Evolutionary conservation across 1,140 invertebrate species (phyloP).

Genomic region (Lepidotrigona ventralis): DNA sequence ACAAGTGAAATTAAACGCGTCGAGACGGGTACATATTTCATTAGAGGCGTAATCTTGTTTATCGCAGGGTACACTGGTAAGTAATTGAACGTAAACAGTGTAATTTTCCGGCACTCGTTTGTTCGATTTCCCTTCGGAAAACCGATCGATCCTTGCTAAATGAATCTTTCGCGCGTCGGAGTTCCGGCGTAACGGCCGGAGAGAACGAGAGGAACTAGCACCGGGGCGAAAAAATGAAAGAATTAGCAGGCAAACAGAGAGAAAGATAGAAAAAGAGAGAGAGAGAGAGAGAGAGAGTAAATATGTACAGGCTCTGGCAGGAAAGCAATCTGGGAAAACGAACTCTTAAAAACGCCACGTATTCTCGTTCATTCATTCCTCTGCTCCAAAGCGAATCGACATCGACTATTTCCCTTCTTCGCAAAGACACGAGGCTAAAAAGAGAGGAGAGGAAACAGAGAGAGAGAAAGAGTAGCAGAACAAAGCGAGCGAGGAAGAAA

Average conservation of each 20-base stretch:
- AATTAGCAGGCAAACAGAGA: background rate
- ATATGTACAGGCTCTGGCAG: background rate
- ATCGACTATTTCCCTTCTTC: constrained; percentile 6
- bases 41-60: constrained; percentile 39
- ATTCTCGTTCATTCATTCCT: constrained; percentile 20
- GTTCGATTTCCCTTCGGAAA: background rate
- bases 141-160: constrained; percentile 5
- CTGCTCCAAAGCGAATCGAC: constrained; percentile 15
- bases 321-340: constrained; percentile 25
- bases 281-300: background rate
- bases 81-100: constrained; percentile 45
- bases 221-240: background rate
- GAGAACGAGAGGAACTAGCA: no score
- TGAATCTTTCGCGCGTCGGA: background rate
- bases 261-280: no score
- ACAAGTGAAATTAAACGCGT: constrained; percentile 16
- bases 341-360: constrained; percentile 11
- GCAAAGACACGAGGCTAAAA: constrained; percentile 1
- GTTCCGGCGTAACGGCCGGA: background rate
- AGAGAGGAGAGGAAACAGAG: background rate
- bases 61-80: constrained; percentile 28
- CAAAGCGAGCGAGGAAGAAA: background rate
- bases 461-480: fast-evolving
- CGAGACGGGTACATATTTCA: constrained; percentile 24
- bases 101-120: constrained; percentile 9